These are phyloP conservation scores for Phyllotis vaccarum DNA, from an alignment of 2,797 vertebrate species.

Conservation along the genomic window DNA sequence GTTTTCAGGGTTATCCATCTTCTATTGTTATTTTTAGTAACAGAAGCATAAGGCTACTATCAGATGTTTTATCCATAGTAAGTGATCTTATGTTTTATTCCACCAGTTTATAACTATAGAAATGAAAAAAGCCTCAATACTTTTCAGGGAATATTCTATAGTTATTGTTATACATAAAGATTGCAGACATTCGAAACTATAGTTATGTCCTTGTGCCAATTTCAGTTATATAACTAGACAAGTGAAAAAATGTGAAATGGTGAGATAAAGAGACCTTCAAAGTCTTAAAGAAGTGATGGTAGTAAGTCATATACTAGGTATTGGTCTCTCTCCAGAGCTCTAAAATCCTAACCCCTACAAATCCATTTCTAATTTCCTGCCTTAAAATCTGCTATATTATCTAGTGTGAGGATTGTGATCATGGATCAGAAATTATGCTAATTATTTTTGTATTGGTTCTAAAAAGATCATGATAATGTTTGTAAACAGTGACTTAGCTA, in stretches of 20 bases:
- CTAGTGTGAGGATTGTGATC: not conserved
- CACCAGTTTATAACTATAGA: constrained; percentile 42
- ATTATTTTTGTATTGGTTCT: constrained; percentile 22
- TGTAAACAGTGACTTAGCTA: constrained; percentile 58
- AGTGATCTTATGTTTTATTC: constrained; percentile 41
- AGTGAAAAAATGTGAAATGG: constrained; percentile 13
- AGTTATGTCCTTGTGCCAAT: not conserved
- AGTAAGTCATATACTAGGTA: not conserved
- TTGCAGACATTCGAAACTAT: constrained; percentile 16
- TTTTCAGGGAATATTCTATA: constrained; percentile 30
- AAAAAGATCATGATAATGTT: constrained; percentile 51
- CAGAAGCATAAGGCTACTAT: constrained; percentile 32
- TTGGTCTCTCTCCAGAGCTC: not conserved
- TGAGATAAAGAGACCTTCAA: not conserved
- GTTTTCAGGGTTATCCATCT: not conserved
- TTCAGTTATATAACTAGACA: constrained; percentile 44
- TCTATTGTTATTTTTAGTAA: constrained; percentile 40
- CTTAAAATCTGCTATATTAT: not conserved
- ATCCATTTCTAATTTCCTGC: constrained; percentile 30
- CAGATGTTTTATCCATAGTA: constrained; percentile 51
- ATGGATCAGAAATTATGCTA: constrained; percentile 45
- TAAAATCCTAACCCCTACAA: not conserved
- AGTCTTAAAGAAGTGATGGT: constrained; percentile 17
- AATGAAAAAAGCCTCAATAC: constrained; percentile 24
- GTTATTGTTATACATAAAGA: constrained; percentile 46